A percentile compares a stretch with the other conserved stretches of the same genome.
phyloP scores from a whole-genome alignment of 2,888 invertebrate species.

The Camponotus fellah region DNA sequence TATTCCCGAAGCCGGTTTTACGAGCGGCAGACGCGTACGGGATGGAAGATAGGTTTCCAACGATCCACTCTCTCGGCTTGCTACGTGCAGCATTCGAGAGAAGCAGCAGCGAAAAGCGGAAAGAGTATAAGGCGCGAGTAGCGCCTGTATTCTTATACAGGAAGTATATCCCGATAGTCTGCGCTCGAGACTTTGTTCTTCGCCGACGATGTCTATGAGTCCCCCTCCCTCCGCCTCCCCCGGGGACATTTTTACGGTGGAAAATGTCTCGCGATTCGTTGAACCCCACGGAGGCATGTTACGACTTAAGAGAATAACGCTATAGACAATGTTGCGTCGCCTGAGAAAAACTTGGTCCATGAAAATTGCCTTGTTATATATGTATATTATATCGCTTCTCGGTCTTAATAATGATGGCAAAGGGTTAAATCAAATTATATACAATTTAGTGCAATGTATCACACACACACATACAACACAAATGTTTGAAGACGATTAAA shows the following conservation, averaged over 20 bases:
- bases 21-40: slow-evolving; percentile 68
- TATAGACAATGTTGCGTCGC: neutral
- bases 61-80: slow-evolving; percentile 57
- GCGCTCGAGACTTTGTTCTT: slow-evolving; percentile 44
- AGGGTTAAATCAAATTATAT: neutral
- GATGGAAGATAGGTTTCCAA: slow-evolving; percentile 73
- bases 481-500: slow-evolving; percentile 1
- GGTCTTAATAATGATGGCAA: neutral
- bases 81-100: slow-evolving; percentile 45
- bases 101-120: slow-evolving; percentile 28
- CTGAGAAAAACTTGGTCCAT: slow-evolving; percentile 5
- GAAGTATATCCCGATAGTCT: slow-evolving; percentile 29
- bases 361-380: neutral
- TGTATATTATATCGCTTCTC: neutral
- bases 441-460: neutral
- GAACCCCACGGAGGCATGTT: slow-evolving; percentile 57
- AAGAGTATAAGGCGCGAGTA: slow-evolving; percentile 31
- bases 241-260: slow-evolving; percentile 48
- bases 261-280: slow-evolving; percentile 62
- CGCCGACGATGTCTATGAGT: slow-evolving; percentile 43
- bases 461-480: neutral
- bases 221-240: slow-evolving; percentile 17
- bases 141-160: neutral
- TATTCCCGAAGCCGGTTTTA: slow-evolving; percentile 78
- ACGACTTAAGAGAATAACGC: slow-evolving; percentile 38